phyloP scores from a whole-genome alignment of 2,113 vertebrate species.

The Taurulus bubalis region DNA sequence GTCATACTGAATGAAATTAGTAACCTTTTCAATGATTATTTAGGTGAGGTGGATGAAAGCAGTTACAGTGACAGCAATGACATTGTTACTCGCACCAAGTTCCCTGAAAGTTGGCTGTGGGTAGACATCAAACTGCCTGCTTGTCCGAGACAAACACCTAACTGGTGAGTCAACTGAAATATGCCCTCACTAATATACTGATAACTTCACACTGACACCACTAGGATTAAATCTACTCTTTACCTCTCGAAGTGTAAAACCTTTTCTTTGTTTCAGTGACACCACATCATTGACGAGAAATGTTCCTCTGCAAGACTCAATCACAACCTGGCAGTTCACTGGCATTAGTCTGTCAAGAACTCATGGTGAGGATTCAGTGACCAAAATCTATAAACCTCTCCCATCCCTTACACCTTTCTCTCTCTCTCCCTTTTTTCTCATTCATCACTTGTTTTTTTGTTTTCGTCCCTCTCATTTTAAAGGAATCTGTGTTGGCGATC shows the following conservation, averaged over 20 bases:
- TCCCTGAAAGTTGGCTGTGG: constrained; percentile 85
- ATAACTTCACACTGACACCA: background rate
- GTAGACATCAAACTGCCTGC: constrained; percentile 50
- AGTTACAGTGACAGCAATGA: constrained; percentile 67
- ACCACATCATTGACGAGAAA: background rate
- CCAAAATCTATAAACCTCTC: background rate
- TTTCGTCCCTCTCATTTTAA: background rate
- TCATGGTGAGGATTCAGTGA: constrained; percentile 54
- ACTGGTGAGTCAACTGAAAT: constrained; percentile 64
- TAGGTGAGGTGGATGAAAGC: constrained; percentile 68
- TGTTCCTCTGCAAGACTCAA: constrained; percentile 86
- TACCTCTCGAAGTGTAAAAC: background rate
- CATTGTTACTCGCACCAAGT: constrained; percentile 65
- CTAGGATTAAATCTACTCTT: background rate
- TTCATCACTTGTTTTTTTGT: constrained; percentile 16
- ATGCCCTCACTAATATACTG: background rate
- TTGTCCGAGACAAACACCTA: constrained; percentile 25
- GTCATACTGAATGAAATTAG: background rate
- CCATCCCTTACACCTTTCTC: background rate
- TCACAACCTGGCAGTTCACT: constrained; percentile 92
- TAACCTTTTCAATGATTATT: background rate
- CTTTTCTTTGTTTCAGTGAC: constrained; percentile 45
- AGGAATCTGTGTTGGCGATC: constrained; percentile 90
- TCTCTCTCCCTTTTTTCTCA: background rate
- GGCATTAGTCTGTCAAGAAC: constrained; percentile 87